A percentile compares a stretch with the other conserved stretches of the same genome.
These are phyloP conservation scores for Hedychridium roseum DNA, from an alignment of 2,888 invertebrate species.

Conservation along the genomic window DNA sequence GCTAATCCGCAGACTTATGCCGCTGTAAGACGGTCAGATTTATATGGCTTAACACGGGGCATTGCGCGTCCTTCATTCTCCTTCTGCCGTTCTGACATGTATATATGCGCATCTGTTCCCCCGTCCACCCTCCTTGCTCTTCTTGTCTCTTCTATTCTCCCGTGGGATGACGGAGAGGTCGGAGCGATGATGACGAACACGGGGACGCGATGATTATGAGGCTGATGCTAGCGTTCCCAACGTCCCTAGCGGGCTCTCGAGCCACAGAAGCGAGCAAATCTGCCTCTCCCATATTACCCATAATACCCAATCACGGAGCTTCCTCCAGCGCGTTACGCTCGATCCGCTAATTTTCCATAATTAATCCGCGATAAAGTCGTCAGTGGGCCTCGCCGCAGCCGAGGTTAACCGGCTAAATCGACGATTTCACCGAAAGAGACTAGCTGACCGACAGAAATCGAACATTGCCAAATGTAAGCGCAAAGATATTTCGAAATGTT, in stretches of 20 bases:
- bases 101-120: too few species aligned
- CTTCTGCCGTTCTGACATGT: background rate
- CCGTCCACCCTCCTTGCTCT: conserved; percentile 2
- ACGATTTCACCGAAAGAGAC: too few species aligned
- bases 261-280: background rate
- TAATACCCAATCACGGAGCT: conserved; percentile 54
- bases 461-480: too few species aligned
- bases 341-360: conserved; percentile 48
- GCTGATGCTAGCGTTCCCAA: background rate
- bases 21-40: conserved; percentile 61
- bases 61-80: conserved; percentile 14
- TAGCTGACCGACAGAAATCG: too few species aligned
- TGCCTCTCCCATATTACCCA: conserved; percentile 19
- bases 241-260: conserved; percentile 8
- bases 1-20: conserved; percentile 62
- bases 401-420: background rate
- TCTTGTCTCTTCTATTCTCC: conserved; percentile 5
- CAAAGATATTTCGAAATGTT: too few species aligned
- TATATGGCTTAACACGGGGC: conserved; percentile 57
- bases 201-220: background rate
- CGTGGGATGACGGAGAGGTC: too few species aligned
- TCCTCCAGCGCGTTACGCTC: conserved; percentile 42
- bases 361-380: conserved; percentile 45
- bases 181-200: background rate
- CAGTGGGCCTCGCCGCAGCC: conserved; percentile 8